Percentiles rank a stretch among this genome's conserved stretches.
Evolutionary conservation across 1,140 invertebrate species (phyloP).

Genomic region (Varroa destructor): DNA sequence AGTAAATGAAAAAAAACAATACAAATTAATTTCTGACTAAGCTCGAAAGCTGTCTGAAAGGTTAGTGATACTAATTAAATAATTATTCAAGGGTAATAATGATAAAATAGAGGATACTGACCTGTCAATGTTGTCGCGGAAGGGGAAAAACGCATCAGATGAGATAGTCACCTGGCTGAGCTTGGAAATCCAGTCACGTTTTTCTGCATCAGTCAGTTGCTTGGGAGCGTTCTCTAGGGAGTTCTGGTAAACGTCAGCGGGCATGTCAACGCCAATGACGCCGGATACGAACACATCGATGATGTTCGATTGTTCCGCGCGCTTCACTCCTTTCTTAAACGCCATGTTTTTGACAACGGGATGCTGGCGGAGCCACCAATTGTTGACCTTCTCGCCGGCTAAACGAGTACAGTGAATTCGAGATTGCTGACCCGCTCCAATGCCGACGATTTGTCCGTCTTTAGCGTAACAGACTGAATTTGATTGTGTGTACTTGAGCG

Average conservation of each 20-base stretch:
- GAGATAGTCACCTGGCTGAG: slow-evolving; percentile 74
- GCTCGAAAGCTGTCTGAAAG: not conserved
- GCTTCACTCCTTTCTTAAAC: slow-evolving; percentile 73
- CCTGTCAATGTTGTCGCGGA: slow-evolving; percentile 92
- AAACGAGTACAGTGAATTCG: slow-evolving; percentile 92
- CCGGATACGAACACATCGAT: slow-evolving; percentile 90
- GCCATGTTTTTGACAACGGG: slow-evolving; percentile 68
- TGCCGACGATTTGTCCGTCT: slow-evolving; percentile 84
- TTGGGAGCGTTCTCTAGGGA: slow-evolving; percentile 61
- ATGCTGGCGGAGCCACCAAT: slow-evolving; percentile 94
- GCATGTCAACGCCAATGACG: slow-evolving; percentile 66
- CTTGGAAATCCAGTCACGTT: slow-evolving; percentile 60
- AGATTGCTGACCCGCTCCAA: slow-evolving; percentile 93
- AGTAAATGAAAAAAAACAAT: slow-evolving; percentile 39
- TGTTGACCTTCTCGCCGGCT: slow-evolving; percentile 92
- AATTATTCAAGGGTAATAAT: not conserved
- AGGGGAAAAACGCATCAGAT: slow-evolving; percentile 98
- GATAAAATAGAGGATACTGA: slow-evolving; percentile 1
- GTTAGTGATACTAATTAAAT: slow-evolving; percentile 6
- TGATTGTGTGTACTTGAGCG: slow-evolving; percentile 94
- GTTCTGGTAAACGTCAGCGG: slow-evolving; percentile 51
- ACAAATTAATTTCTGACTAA: slow-evolving; percentile 32
- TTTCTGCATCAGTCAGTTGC: slow-evolving; percentile 54
- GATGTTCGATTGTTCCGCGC: slow-evolving; percentile 85
- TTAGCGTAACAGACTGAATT: slow-evolving; percentile 87